Percentiles rank a stretch among this genome's conserved stretches.
Evolutionary conservation across 2,888 invertebrate genomes (phyloP).

Genomic region (Tachina lurida): DNA sequence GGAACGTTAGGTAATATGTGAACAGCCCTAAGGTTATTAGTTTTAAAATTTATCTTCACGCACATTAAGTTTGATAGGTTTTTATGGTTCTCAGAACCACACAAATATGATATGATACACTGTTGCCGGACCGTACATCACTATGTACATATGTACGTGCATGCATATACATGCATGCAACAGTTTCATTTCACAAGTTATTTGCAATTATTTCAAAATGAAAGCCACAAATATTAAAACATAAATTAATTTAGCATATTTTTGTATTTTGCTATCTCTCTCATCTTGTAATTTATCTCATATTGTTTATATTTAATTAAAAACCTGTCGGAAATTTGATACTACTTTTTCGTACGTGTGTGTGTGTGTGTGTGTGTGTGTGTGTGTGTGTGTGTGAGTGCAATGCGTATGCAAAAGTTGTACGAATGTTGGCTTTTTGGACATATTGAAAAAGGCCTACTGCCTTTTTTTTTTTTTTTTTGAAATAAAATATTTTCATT

Average conservation of each 20-base stretch:
- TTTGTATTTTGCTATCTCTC: not conserved
- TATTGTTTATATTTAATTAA: constrained; percentile 54
- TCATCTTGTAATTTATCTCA: constrained; percentile 35
- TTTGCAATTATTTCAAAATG: not conserved
- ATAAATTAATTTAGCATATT: constrained; percentile 36
- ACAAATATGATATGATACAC: no score
- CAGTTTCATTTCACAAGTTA: not conserved
- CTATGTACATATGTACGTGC: no score
- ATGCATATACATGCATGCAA: no score
- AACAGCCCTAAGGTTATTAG: no score
- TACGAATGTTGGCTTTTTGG: not conserved
- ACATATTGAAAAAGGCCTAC: not conserved
- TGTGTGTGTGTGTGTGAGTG: not conserved
- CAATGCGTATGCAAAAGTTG: not conserved
- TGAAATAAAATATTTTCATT: constrained; percentile 25
- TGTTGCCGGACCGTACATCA: no score
- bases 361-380: not conserved
- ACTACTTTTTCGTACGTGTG: not conserved
- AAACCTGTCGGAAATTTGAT: constrained; percentile 55
- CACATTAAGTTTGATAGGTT: no score
- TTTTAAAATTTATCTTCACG: no score
- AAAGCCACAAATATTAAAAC: not conserved
- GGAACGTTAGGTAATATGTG: no score
- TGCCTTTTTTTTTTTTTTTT: constrained; percentile 4
- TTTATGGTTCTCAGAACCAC: no score